Conservation (phyloP, 2,797 vertebrate genomes). For the Liparis tanakae region DNA sequence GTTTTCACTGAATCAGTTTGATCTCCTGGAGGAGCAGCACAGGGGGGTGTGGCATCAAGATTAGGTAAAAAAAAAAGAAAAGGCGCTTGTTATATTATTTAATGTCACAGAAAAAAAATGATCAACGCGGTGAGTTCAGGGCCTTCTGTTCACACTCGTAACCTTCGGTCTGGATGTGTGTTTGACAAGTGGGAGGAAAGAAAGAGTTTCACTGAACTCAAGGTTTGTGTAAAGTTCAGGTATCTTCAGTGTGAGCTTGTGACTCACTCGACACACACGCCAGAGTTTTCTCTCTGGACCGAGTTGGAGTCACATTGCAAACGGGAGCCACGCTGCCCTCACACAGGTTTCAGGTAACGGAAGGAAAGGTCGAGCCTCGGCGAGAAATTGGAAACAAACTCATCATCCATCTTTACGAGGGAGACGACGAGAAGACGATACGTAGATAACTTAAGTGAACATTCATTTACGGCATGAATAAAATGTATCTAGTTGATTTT, state of each 20-base stretch:
- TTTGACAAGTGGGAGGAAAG: slow-evolving; percentile 56
- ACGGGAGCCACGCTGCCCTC: slow-evolving; percentile 1
- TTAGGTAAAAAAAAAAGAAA: not conserved
- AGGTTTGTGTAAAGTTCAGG: slow-evolving; percentile 25
- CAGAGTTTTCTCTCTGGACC: not conserved
- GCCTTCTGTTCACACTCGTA: not conserved
- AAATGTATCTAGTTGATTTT: no score
- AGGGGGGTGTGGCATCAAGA: not conserved
- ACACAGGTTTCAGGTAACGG: slow-evolving; percentile 18
- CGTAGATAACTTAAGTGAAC: no score
- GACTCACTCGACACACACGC: slow-evolving; percentile 37
- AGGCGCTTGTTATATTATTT: not conserved
- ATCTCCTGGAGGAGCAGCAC: no score
- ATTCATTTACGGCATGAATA: no score
- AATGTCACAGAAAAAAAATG: not conserved
- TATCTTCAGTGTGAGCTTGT: slow-evolving; percentile 30
- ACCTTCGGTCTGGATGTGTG: slow-evolving; percentile 31
- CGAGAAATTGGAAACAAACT: not conserved
- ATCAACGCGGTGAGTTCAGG: not conserved
- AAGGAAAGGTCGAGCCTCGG: not conserved
- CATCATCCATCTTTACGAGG: not conserved
- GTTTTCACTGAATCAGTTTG: no score
- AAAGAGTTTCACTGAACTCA: slow-evolving; percentile 2
- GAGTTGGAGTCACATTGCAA: slow-evolving; percentile 26
- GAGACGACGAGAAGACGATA: no score